phyloP scores from a whole-genome alignment of 2,888 invertebrate genomes.

The Dermolepida albohirtum region DNA sequence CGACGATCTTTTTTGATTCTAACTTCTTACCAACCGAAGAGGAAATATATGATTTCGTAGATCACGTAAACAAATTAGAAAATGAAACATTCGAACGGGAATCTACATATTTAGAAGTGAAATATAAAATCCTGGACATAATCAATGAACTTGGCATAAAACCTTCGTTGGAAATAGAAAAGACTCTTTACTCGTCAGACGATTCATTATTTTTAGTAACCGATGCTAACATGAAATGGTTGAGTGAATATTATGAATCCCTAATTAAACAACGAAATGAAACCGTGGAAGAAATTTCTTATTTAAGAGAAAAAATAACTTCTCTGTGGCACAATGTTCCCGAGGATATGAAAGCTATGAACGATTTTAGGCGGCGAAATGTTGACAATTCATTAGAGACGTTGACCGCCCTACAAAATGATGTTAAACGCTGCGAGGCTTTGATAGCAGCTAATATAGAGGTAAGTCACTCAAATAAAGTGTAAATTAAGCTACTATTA shows the following conservation, averaged over 20 bases:
- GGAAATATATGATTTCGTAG: slow-evolving; percentile 71
- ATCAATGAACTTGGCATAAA: slow-evolving; percentile 62
- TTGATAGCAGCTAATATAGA: slow-evolving; percentile 82
- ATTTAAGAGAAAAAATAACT: slow-evolving; percentile 72
- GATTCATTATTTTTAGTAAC: slow-evolving; percentile 70
- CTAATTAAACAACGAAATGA: slow-evolving; percentile 70
- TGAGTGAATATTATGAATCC: slow-evolving; percentile 70
- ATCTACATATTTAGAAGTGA: slow-evolving; percentile 59
- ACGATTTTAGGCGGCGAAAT: slow-evolving; percentile 73
- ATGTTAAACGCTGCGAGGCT: slow-evolving; percentile 80
- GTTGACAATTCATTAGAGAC: slow-evolving; percentile 71
- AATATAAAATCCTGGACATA: slow-evolving; percentile 62
- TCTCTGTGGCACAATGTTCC: slow-evolving; percentile 82
- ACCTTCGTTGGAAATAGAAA: slow-evolving; percentile 64
- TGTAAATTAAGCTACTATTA: not conserved
- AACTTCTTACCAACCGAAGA: slow-evolving; percentile 71
- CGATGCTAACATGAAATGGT: slow-evolving; percentile 72
- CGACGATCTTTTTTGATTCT: slow-evolving; percentile 66
- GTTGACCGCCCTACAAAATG: slow-evolving; percentile 72
- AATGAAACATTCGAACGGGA: slow-evolving; percentile 70
- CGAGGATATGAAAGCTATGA: slow-evolving; percentile 72
- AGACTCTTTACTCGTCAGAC: slow-evolving; percentile 61
- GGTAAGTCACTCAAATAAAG: slow-evolving; percentile 57
- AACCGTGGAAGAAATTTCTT: slow-evolving; percentile 70
- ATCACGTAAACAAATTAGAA: slow-evolving; percentile 72